Evolutionary conservation across 2,797 vertebrate species (phyloP).

Genomic region (Eulemur albifrons): DNA sequence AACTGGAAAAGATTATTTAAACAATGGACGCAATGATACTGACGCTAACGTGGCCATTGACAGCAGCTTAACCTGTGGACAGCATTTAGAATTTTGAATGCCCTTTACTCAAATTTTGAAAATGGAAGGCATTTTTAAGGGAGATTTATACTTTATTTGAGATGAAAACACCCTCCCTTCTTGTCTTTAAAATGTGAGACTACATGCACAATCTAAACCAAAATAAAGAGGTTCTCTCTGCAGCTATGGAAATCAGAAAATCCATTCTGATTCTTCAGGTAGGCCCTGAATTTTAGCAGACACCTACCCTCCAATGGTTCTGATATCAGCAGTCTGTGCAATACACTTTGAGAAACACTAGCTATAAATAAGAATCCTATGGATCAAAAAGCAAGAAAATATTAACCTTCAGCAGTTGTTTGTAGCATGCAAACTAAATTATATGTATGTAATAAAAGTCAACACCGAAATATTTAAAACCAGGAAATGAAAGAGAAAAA

Average conservation of each 20-base stretch:
- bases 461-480: neutral
- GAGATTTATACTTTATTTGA: neutral
- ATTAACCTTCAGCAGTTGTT: neutral
- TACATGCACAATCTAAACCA: neutral
- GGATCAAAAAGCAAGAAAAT: neutral
- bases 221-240: neutral
- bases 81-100: neutral
- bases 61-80: neutral
- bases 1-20: neutral
- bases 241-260: neutral
- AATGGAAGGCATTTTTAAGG: neutral
- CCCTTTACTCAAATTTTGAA: neutral
- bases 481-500: neutral
- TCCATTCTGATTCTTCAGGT: neutral
- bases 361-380: neutral
- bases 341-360: neutral
- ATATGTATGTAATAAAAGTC: neutral
- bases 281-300: neutral
- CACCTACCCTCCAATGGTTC: neutral
- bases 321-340: neutral
- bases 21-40: neutral
- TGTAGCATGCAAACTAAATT: neutral
- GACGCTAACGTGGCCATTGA: neutral
- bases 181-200: neutral
- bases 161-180: neutral